Percentiles rank a stretch among this genome's conserved stretches.
These are phyloP conservation scores for Meganola albula DNA, from an alignment of 2,888 invertebrate species.

Conservation along the genomic window DNA sequence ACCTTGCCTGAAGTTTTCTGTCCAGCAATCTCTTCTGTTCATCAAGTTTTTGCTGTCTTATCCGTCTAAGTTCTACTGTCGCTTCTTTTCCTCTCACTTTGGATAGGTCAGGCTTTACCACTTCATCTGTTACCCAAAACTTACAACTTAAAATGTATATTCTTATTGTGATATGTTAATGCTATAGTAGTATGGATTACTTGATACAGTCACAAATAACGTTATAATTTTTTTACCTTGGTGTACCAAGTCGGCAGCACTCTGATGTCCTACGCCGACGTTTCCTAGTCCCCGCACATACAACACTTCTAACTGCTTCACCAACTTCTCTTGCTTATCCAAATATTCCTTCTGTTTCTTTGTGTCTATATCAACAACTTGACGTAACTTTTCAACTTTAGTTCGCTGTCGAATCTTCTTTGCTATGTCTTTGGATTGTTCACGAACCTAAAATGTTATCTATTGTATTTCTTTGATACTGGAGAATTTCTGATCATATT, in stretches of 20 bases:
- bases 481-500: slow-evolving; percentile 14
- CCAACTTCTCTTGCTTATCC: slow-evolving; percentile 54
- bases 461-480: slow-evolving; percentile 20
- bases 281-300: slow-evolving; percentile 52
- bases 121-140: slow-evolving; percentile 30
- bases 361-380: slow-evolving; percentile 46
- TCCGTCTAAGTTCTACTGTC: slow-evolving; percentile 46
- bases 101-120: slow-evolving; percentile 47
- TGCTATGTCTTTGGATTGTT: slow-evolving; percentile 73
- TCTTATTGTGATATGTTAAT: neutral
- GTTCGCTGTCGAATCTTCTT: slow-evolving; percentile 67
- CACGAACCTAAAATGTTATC: slow-evolving; percentile 59
- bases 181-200: no score
- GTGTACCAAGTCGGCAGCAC: slow-evolving; percentile 40
- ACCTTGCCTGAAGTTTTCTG: slow-evolving; percentile 65
- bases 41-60: slow-evolving; percentile 58
- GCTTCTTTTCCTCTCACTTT: slow-evolving; percentile 60
- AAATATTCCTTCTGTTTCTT: slow-evolving; percentile 59
- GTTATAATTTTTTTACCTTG: slow-evolving; percentile 32
- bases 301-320: slow-evolving; percentile 54
- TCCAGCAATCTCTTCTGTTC: slow-evolving; percentile 58
- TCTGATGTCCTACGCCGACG: slow-evolving; percentile 56
- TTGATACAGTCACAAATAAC: no score
- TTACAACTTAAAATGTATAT: neutral
- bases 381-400: slow-evolving; percentile 55